phyloP scores from a whole-genome alignment of 2,113 vertebrate species.

The Rhinopomastus cyanomelas region DNA sequence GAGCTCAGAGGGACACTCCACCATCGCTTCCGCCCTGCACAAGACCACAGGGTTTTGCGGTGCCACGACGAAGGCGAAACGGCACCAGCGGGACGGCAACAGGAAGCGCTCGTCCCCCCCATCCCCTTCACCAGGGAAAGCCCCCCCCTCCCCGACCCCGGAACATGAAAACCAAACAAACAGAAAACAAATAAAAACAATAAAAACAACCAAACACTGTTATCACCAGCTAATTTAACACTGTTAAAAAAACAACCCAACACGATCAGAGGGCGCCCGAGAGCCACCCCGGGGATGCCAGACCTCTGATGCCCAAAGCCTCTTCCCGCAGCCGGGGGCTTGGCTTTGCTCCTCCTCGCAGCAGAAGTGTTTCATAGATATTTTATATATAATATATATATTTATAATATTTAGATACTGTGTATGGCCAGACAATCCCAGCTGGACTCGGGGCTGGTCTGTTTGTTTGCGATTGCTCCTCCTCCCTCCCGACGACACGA shows the following conservation, averaged over 20 bases:
- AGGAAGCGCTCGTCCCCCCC: neutral
- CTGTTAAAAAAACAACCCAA: constrained; percentile 3
- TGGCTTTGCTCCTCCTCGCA: constrained; percentile 19
- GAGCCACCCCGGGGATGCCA: neutral
- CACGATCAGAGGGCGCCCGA: neutral
- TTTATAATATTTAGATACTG: constrained; percentile 62
- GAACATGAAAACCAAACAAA: neutral
- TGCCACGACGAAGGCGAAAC: accelerated
- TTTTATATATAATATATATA: constrained; percentile 63
- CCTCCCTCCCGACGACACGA: neutral
- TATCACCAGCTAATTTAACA: constrained; percentile 60
- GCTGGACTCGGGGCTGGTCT: neutral
- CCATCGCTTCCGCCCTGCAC: accelerated
- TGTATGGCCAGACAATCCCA: constrained; percentile 40
- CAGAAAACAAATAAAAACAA: neutral
- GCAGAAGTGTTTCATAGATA: constrained; percentile 54
- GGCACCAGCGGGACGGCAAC: neutral
- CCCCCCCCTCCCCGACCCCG: neutral
- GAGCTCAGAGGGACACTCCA: neutral
- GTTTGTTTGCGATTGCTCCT: neutral
- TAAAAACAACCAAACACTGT: constrained; percentile 13
- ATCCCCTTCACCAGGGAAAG: neutral
- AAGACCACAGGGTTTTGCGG: neutral
- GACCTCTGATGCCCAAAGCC: constrained; percentile 18
- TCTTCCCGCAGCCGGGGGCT: neutral